phyloP scores from a whole-genome alignment of 2,797 vertebrate genomes.

The Myoxocephalus aenaeus region DNA sequence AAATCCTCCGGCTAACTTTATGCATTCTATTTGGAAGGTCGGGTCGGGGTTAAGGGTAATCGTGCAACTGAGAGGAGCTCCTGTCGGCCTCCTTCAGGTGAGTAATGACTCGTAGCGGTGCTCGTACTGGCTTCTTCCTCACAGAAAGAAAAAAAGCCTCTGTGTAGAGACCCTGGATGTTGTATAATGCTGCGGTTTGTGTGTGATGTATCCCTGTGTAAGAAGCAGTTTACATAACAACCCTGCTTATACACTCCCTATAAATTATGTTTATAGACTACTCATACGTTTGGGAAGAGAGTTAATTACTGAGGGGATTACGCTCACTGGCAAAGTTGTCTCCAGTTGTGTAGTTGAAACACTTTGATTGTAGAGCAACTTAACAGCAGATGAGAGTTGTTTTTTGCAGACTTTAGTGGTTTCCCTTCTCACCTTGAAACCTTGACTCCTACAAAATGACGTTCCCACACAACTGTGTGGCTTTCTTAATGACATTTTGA shows the following conservation, averaged over 20 bases:
- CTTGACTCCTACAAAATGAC: neutral
- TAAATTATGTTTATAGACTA: neutral
- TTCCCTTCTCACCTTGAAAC: neutral
- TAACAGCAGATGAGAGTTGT: neutral
- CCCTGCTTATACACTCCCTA: neutral
- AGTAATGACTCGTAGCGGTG: conserved; percentile 20
- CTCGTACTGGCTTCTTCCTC: neutral
- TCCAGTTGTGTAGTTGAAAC: neutral
- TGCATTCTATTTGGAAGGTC: conserved; percentile 1
- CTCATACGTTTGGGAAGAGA: neutral
- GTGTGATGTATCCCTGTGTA: neutral
- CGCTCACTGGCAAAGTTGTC: neutral
- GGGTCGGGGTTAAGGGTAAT: neutral
- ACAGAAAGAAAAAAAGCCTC: neutral
- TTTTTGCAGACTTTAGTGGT: neutral
- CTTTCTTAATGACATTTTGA: neutral
- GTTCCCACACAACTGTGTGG: neutral
- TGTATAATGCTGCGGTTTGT: neutral
- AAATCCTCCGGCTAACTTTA: conserved; percentile 20
- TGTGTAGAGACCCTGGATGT: neutral
- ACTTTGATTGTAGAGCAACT: conserved; percentile 8
- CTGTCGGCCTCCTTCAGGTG: conserved; percentile 7
- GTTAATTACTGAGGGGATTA: conserved; percentile 6
- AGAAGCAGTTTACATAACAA: neutral
- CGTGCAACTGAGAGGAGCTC: conserved; percentile 20